Evolutionary conservation across 2,888 invertebrate species (phyloP).

Genomic region (Drosophila putrida): DNA sequence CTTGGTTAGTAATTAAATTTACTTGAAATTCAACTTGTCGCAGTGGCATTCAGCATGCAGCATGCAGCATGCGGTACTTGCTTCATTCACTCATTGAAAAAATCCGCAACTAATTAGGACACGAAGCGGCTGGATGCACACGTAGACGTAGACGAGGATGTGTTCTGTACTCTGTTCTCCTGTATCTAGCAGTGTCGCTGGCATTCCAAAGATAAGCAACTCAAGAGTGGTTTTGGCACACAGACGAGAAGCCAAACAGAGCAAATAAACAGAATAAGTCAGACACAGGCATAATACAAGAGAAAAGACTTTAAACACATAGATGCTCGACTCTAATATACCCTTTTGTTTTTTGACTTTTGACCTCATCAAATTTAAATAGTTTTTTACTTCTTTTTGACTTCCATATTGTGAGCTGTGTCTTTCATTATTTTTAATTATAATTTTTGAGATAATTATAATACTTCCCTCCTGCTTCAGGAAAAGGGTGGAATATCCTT

Average conservation of each 20-base stretch:
- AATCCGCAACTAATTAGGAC: slow-evolving; percentile 77
- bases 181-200: slow-evolving; percentile 17
- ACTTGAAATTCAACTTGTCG: slow-evolving; percentile 72
- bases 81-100: slow-evolving; percentile 66
- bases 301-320: background rate
- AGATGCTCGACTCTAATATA: slow-evolving; percentile 13
- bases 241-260: slow-evolving; percentile 27
- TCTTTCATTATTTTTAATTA: too few species aligned
- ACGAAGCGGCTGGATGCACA: slow-evolving; percentile 41
- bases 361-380: background rate
- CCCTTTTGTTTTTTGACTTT: background rate
- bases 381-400: too few species aligned
- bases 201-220: slow-evolving; percentile 50
- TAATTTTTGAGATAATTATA: too few species aligned
- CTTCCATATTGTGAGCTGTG: background rate
- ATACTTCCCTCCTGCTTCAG: background rate
- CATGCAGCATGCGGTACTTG: slow-evolving; percentile 27
- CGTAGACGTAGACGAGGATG: slow-evolving; percentile 18
- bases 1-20: slow-evolving; percentile 71
- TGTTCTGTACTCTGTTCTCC: slow-evolving; percentile 32
- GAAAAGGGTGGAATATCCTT: background rate
- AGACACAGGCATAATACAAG: slow-evolving; percentile 31
- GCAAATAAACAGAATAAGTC: slow-evolving; percentile 50
- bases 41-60: slow-evolving; percentile 45
- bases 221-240: slow-evolving; percentile 40